phyloP scores from a whole-genome alignment of 2,113 vertebrate species.

The Stegastes partitus region DNA sequence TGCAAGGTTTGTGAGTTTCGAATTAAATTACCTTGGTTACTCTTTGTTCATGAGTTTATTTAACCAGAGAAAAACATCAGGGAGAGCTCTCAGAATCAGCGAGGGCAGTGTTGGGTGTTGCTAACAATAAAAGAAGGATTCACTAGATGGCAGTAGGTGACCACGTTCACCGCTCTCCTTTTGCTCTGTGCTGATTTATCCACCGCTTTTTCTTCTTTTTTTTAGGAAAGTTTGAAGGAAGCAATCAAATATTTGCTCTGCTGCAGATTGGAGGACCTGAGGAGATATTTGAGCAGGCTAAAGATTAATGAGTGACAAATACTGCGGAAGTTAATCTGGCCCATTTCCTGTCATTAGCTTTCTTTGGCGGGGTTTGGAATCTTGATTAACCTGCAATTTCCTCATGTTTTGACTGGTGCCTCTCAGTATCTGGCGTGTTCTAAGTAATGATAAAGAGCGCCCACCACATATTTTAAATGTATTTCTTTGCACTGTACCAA shows the following conservation, averaged over 20 bases:
- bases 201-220: not conserved
- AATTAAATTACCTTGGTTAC: conserved; percentile 56
- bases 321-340: conserved; percentile 12
- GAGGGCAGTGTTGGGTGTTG: not conserved
- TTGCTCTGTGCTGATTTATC: not conserved
- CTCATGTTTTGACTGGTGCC: conserved; percentile 21
- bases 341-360: conserved; percentile 60
- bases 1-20: conserved; percentile 42
- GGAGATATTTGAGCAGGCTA: not conserved
- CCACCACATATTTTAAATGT: not conserved
- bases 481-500: not conserved
- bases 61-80: not conserved
- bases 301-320: conserved; percentile 3
- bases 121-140: not conserved
- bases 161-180: not conserved
- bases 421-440: not conserved
- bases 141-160: conserved; percentile 68
- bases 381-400: conserved; percentile 56
- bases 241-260: not conserved
- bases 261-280: not conserved
- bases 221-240: not conserved
- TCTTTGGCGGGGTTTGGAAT: not conserved
- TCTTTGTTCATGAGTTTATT: conserved; percentile 12
- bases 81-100: not conserved
- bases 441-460: not conserved